Conservation (phyloP, 2,113 vertebrate species). For the Oncorhynchus tshawytscha region DNA sequence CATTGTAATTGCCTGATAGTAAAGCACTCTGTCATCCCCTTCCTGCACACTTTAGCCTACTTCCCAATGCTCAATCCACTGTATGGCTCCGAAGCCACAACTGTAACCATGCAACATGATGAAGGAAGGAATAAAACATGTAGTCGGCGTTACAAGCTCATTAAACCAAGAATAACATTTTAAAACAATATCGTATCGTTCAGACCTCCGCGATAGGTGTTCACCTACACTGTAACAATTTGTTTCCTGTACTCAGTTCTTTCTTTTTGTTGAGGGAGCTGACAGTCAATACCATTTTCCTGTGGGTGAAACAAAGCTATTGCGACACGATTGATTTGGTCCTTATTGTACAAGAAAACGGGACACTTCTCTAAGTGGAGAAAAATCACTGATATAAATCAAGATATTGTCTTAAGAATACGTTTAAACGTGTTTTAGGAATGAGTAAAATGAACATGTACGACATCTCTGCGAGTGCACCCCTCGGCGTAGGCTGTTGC, state of each 20-base stretch:
- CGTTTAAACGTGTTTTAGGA: background rate
- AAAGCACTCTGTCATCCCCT: too few relatives aligned
- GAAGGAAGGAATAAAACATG: too few relatives aligned
- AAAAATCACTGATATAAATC: background rate
- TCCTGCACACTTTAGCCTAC: too few relatives aligned
- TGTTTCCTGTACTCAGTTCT: constrained; percentile 66
- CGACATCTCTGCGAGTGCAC: background rate
- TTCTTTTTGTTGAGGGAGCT: constrained; percentile 66
- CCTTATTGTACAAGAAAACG: background rate
- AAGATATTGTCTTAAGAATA: background rate
- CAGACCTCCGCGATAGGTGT: background rate
- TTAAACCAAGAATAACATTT: too few relatives aligned
- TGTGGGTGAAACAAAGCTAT: constrained; percentile 12
- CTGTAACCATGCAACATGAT: too few relatives aligned
- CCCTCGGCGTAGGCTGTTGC: constrained; percentile 71
- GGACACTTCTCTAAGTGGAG: fast-evolving
- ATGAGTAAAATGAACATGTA: background rate
- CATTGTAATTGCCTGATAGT: too few relatives aligned
- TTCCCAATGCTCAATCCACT: too few relatives aligned
- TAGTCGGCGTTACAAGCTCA: too few relatives aligned
- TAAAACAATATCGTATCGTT: too few relatives aligned
- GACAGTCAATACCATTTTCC: constrained; percentile 67
- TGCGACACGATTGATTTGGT: background rate
- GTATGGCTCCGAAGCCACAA: too few relatives aligned
- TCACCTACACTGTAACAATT: background rate